These are phyloP conservation scores for Microctenopoma steveboyesi DNA, from an alignment of 2,797 vertebrate species.

Conservation along the genomic window DNA sequence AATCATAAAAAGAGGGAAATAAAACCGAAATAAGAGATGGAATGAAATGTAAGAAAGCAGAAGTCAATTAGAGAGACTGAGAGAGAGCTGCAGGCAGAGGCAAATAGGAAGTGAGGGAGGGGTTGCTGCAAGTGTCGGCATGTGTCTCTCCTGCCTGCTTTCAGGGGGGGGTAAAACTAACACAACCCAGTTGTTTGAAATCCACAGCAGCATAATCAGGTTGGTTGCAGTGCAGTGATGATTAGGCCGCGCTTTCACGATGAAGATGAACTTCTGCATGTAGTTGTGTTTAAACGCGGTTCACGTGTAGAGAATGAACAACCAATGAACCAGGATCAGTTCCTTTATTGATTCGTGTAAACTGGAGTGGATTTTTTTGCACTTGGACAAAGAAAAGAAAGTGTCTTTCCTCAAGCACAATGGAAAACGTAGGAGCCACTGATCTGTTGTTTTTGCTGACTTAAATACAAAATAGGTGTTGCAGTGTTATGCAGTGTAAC, in stretches of 20 bases:
- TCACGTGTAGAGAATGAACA: background rate
- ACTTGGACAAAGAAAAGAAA: no score
- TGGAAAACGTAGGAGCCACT: no score
- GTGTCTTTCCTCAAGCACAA: no score
- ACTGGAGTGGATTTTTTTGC: no score
- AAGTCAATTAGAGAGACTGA: conserved; percentile 76
- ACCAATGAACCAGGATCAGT: background rate
- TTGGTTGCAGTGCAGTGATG: conserved; percentile 47
- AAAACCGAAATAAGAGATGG: conserved; percentile 80
- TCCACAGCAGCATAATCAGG: conserved; percentile 57
- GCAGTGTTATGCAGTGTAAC: no score
- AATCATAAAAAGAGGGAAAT: conserved; percentile 75
- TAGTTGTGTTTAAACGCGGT: background rate
- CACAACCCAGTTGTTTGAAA: conserved; percentile 65
- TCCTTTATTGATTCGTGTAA: background rate
- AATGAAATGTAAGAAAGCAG: conserved; percentile 80
- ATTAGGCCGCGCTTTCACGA: conserved; percentile 30
- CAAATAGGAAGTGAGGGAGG: conserved; percentile 60
- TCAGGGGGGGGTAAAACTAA: conserved; percentile 43
- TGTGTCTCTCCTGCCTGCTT: conserved; percentile 42
- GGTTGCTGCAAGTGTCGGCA: conserved; percentile 36
- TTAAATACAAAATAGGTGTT: no score
- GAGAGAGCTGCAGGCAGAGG: conserved; percentile 65
- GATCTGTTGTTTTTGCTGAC: no score
- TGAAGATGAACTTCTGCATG: conserved; percentile 22